A percentile compares a stretch with the other conserved stretches of the same genome.
Evolutionary conservation across 1,140 invertebrate species (phyloP).

Genomic region (Pararge aegeria): DNA sequence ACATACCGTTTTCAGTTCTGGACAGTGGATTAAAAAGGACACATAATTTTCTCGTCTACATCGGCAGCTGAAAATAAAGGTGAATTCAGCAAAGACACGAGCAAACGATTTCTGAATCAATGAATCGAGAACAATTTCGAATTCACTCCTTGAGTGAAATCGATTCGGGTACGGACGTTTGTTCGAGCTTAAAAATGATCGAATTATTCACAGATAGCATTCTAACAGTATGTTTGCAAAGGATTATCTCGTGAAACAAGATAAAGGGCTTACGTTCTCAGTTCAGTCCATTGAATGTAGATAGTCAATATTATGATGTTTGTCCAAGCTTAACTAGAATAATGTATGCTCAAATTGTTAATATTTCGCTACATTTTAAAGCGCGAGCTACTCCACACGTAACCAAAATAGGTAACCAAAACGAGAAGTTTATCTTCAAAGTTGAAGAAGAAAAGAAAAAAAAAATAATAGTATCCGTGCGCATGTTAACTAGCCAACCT

Average conservation of each 20-base stretch:
- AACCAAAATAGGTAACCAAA: no score
- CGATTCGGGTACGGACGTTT: constrained; percentile 38
- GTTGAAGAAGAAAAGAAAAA: no score
- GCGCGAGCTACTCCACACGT: no score
- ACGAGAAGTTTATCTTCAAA: no score
- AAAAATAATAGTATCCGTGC: no score
- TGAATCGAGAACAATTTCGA: constrained; percentile 45
- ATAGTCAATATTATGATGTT: constrained; percentile 3
- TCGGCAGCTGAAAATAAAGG: constrained; percentile 4
- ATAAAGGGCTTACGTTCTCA: constrained; percentile 3
- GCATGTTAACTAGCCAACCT: no score
- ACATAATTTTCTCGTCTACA: background rate
- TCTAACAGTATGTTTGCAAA: constrained; percentile 6
- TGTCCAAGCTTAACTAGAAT: background rate
- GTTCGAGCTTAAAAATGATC: constrained; percentile 44
- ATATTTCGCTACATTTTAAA: background rate
- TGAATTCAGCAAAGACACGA: constrained; percentile 26
- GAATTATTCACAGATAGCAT: constrained; percentile 18
- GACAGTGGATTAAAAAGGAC: background rate
- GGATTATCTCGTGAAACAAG: constrained; percentile 10
- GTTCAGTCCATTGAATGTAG: constrained; percentile 1
- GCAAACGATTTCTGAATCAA: constrained; percentile 50
- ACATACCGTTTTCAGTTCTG: background rate
- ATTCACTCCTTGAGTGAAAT: constrained; percentile 44
- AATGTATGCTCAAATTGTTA: background rate